Base-by-base conservation (phyloP, 2,888 invertebrate genomes). In the Ichneumon xanthorius region DNA sequence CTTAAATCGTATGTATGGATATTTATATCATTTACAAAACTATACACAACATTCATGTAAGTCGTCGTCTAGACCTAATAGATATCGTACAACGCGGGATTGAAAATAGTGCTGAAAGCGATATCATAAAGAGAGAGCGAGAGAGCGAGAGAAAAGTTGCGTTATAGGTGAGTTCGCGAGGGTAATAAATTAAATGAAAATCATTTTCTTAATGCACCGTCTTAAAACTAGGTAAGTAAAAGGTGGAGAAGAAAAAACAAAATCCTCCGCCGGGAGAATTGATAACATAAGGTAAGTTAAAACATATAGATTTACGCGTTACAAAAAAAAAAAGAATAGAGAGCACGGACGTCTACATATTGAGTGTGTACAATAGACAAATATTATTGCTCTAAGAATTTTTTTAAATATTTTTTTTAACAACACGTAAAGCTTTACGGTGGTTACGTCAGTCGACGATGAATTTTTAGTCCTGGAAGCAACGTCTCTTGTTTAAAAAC, bases 1-100 rank as follows among this genome's bases (percentile, higher is more conserved):
- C 76, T 50, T 33, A 76, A 26, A 14, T 65, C 63, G 33, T 53
- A 48, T 67, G 53, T 76, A 76, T 53, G 67, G 61, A 11, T 75
- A 45, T 75, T 61, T 26, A 48, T 76, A n/a, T 76, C 67, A 65
- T 67, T 76, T 76, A 76, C 76, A 76, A 76, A 76, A 76, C 76
- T 76, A 76, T 76, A 76, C 76, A 76, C 76, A 67, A 76, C 53
- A 76, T 76, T 22, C 53, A 53, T 63, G 75, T 75, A 63, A 63
- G 45, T 75, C 48, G 50, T 75, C 75, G 63, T 75, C 63, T 50
- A 50, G 63, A 50, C 19, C 75, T 76, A 76, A 50, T 65, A 63
- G 48, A 33, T 76, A 63, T 48, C 22, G 37, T 75, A 75, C 75
- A 48, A 73, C 73, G 40, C 37, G 61, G 14, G 48, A 45, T 40